phyloP scores from a whole-genome alignment of 2,888 invertebrate species.

The Eristalis arbustorum region DNA sequence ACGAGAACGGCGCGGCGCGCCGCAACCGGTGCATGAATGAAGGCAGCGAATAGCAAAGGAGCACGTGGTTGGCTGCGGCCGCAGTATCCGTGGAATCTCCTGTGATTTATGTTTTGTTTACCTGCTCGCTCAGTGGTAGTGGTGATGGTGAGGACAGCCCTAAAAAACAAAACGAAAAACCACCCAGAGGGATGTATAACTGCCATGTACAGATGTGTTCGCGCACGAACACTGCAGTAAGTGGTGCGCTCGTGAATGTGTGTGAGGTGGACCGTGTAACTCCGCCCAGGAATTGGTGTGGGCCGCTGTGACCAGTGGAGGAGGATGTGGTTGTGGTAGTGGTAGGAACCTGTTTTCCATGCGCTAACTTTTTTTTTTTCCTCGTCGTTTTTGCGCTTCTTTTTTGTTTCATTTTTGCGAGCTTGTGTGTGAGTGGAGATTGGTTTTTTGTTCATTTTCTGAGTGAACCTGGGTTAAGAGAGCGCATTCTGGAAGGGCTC shows the following conservation, averaged over 20 bases:
- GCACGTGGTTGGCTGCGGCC: conserved; percentile 67
- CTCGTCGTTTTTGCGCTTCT: neutral
- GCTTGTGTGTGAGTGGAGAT: neutral
- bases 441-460: conserved; percentile 5
- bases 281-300: conserved; percentile 57
- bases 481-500: conserved; percentile 5
- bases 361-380: conserved; percentile 35
- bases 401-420: conserved; percentile 17
- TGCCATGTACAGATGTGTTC: neutral
- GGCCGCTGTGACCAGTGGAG: conserved; percentile 31
- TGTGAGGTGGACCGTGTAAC: conserved; percentile 41
- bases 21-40: conserved; percentile 71
- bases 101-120: conserved; percentile 78
- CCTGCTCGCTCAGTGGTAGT: conserved; percentile 73
- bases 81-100: conserved; percentile 57
- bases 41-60: conserved; percentile 62
- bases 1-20: conserved; percentile 73
- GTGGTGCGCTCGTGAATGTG: neutral
- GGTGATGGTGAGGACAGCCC: conserved; percentile 70
- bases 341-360: conserved; percentile 65
- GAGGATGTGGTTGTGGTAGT: conserved; percentile 36
- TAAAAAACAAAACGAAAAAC: conserved; percentile 61
- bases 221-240: neutral
- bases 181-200: conserved; percentile 36
- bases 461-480: conserved; percentile 32